Conservation (phyloP, 2,888 invertebrate species). For the Hypena proboscidalis region DNA sequence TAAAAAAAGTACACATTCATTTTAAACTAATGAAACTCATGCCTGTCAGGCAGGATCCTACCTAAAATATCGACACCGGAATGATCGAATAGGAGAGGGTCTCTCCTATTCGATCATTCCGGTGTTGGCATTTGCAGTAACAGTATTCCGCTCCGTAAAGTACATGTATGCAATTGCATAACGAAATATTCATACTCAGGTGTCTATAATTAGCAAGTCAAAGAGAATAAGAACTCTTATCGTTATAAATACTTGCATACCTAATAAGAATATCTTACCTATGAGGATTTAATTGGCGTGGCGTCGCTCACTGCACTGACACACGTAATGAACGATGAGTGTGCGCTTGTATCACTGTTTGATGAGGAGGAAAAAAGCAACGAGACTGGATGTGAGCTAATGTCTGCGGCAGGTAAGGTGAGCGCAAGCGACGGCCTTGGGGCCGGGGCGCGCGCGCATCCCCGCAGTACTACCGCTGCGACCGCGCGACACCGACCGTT, state of each 20-base stretch:
- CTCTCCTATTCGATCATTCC: too few species aligned
- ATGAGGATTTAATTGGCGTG: neutral
- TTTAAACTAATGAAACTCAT: too few species aligned
- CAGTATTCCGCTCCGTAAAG: constrained; percentile 8
- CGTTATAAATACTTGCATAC: constrained; percentile 17
- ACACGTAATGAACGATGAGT: constrained; percentile 36
- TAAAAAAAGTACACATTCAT: too few species aligned
- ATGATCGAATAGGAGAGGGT: too few species aligned
- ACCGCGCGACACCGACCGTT: constrained; percentile 59
- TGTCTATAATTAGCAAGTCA: constrained; percentile 18
- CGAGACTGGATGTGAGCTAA: constrained; percentile 46
- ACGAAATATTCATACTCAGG: constrained; percentile 16
- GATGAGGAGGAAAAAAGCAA: constrained; percentile 56
- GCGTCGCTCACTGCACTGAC: constrained; percentile 6
- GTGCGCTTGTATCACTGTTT: constrained; percentile 62
- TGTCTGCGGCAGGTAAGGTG: constrained; percentile 42
- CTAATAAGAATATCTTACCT: constrained; percentile 25
- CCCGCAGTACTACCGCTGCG: constrained; percentile 48
- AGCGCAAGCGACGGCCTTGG: constrained; percentile 54
- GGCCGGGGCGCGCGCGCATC: constrained; percentile 61
- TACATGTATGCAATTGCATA: constrained; percentile 18
- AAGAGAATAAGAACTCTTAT: constrained; percentile 14
- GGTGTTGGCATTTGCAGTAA: too few species aligned
- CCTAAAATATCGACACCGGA: too few species aligned
- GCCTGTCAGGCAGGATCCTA: too few species aligned